Evolutionary conservation across 64 coral and sea anemone species (phyloP), one percentile per base, ranked within the genome.

Genomic region (Catalaphyllia jardinei): DNA sequence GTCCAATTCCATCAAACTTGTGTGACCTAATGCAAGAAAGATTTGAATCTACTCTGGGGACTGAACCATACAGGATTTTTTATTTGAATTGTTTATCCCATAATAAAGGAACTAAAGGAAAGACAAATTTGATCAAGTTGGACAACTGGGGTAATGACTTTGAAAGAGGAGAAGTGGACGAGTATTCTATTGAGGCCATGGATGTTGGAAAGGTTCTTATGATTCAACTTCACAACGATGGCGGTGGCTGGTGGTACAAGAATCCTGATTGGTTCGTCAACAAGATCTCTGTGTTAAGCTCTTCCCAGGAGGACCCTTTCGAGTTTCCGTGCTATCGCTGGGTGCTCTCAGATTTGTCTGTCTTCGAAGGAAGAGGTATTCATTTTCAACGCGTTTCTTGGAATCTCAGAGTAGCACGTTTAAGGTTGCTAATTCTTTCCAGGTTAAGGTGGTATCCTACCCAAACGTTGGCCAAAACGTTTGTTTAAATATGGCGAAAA

Each of bases 191-290:
- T 2, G 71, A 71, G 17, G 86, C 64, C 0, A 88, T 62, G 35
- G 79, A 95, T 71, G 86, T 95, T 15, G 94, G 94, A 2, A 78
- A 91, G 24, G 29, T 95, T 31, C 46, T 91, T 10, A 28, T 92
- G 67, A 57, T 95, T 1, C 69, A 82, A 12, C 31, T 95, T 33
- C 76, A 76, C 24, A 95, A 95, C 42, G 79, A 87, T 69, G 79
- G 63, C 0, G 88, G 82, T 0, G 86, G 94, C 18, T 82, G 29
- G n/a, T 82, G 79, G 75, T 62, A 79, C 77, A 67, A 87, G 50
- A 79, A 88, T 67, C 54, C 75, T 60, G 94, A 95, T 82, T 95
- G 89, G 94, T 95, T 95, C 33, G 84, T 91, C 24, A 88, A 67
- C 67, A 83, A 89, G 72, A 87, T 95, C 67, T 79, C 86, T 0